These are phyloP conservation scores for Bambusicola thoracicus DNA, from an alignment of 2,113 vertebrate genomes.

Conservation along the genomic window DNA sequence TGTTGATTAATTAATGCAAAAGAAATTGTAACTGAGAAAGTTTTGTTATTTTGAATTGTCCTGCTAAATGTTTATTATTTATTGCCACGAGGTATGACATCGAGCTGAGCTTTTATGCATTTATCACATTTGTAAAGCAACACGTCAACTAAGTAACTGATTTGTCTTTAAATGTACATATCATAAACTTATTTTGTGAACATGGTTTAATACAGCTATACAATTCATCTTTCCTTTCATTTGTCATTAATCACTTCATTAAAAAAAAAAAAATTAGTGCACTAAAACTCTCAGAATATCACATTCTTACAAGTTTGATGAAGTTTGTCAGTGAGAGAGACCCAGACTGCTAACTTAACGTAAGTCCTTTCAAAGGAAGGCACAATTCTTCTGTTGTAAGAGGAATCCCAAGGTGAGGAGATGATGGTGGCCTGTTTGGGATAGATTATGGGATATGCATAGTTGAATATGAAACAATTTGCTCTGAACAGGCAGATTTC, in stretches of 20 bases:
- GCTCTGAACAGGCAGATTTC: neutral
- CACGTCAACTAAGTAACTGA: neutral
- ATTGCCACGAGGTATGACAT: neutral
- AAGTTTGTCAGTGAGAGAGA: neutral
- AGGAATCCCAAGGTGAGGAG: neutral
- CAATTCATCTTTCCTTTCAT: neutral
- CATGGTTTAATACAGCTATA: neutral
- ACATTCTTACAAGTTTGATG: neutral
- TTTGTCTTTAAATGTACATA: neutral
- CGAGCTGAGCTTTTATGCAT: neutral
- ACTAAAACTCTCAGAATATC: neutral
- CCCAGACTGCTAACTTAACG: neutral
- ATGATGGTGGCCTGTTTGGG: neutral
- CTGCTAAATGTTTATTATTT: neutral
- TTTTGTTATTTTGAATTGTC: neutral
- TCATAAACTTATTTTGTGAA: neutral
- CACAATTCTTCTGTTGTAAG: neutral
- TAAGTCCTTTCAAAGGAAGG: neutral
- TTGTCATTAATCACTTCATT: neutral
- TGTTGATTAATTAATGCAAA: neutral
- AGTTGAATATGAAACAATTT: neutral
- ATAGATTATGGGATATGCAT: neutral
- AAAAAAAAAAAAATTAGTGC: neutral
- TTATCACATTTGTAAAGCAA: neutral
- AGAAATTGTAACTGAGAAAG: neutral